Conservation (phyloP, 2,797 vertebrate species). For the Brachyrhaphis roseni region DNA sequence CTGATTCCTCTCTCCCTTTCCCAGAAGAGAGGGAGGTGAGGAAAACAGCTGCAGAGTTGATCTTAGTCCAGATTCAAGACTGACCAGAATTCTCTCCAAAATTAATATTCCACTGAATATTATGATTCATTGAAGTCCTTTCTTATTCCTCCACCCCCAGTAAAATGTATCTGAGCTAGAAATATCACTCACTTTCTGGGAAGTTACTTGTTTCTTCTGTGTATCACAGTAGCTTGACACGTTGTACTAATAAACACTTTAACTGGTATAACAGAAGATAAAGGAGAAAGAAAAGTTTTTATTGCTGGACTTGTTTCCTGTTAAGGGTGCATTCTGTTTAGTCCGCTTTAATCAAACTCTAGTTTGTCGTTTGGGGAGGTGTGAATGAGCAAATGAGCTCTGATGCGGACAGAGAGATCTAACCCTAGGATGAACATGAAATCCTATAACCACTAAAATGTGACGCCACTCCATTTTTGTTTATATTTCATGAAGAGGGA, state of each 20-base stretch:
- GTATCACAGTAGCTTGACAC: neutral
- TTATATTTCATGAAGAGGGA: neutral
- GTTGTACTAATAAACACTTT: neutral
- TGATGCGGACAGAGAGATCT: neutral
- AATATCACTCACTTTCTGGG: neutral
- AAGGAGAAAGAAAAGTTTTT: neutral
- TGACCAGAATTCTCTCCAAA: slow-evolving; percentile 40
- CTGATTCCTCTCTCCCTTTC: slow-evolving; percentile 39
- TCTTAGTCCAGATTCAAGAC: slow-evolving; percentile 39
- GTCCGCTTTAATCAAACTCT: neutral
- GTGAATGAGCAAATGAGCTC: neutral
- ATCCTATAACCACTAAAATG: neutral
- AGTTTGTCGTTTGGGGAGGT: neutral
- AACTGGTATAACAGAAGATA: neutral
- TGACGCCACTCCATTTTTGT: neutral
- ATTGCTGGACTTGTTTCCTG: neutral
- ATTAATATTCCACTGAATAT: slow-evolving; percentile 16
- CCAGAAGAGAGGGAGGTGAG: slow-evolving; percentile 54
- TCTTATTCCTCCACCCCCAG: neutral
- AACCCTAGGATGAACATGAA: neutral
- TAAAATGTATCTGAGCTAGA: neutral
- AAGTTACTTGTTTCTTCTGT: neutral
- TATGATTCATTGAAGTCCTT: slow-evolving; percentile 43
- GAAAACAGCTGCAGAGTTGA: slow-evolving; percentile 62
- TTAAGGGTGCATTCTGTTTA: neutral